Base-by-base conservation (phyloP, 2,797 vertebrate species). In the Eulemur albifrons region DNA sequence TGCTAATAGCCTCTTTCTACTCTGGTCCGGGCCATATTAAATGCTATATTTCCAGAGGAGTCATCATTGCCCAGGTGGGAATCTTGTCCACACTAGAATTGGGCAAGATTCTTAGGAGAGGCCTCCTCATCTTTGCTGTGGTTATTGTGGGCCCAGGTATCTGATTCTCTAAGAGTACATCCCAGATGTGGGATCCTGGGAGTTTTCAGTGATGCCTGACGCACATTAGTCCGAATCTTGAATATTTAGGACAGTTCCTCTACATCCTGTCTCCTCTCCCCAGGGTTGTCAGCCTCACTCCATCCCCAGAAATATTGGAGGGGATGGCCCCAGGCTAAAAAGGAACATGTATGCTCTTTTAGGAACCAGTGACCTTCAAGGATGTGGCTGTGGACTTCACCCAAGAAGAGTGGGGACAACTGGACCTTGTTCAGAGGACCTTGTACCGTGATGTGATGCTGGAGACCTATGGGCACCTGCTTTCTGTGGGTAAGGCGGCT, bases 311-410 rank as follows among this genome's bases (percentile, higher is more conserved):
- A 88, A 73, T 45, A 25, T 1, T 69, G 75, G 54, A 59, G 27
- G 38, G 18, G 32, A 38, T 90, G 23, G 27, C n/a, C n/a, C 11
- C n/a, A 18, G 73, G 35, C 75, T 96, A 70, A 97, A 61, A 57
- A 79, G 57, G 54, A 90, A 59, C 38, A 2, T 79, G 13, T 85
- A 8, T 95, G 77, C n/a, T 81, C 48, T 94, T 94, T 52, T 40
- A 98, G 98, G 97, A 97, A 45, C 95, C 96, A 40, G 97, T 98
- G 75, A 97, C 96, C 30, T 98, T 98, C 94, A 90, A 88, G 32
- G 98, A 98, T 4, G 98, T 98, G 32, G 98, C 97, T 1, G 97
- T 98, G 77, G 96, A 97, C 90, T 98, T 98, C 77, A 97, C 97
- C 13, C 96, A 97, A n/a, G 98, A 98, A 73, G 98, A 98, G 83